A percentile compares a stretch with the other conserved stretches of the same genome.
phyloP scores from a whole-genome alignment of 2,113 vertebrate genomes.

The Daphoenositta chrysoptera region DNA sequence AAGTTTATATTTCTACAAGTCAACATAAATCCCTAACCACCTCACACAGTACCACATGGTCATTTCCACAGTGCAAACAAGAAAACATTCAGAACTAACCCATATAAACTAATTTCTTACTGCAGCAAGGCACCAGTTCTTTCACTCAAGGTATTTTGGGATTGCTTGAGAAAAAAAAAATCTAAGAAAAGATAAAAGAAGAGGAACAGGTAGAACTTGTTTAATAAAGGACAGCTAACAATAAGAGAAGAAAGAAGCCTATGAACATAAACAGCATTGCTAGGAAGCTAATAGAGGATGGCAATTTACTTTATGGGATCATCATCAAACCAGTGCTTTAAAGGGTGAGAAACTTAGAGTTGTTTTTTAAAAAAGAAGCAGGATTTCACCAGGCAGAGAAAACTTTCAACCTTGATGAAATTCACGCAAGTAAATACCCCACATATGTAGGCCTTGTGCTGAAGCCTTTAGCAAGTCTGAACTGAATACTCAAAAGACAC shows the following conservation, averaged over 20 bases:
- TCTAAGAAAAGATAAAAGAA: not conserved
- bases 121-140: not conserved
- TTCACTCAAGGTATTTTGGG: not conserved
- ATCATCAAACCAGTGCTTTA: not conserved
- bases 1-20: not conserved
- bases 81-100: not conserved
- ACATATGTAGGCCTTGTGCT: fast-evolving
- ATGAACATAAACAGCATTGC: not conserved
- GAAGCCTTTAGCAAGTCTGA: not conserved
- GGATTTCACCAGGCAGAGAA: not conserved
- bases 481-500: not conserved
- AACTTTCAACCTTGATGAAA: not conserved
- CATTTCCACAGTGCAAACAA: not conserved
- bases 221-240: not conserved
- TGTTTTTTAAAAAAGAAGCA: not conserved
- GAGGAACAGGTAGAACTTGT: not conserved
- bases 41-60: not conserved
- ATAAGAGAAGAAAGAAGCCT: not conserved
- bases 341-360: not conserved
- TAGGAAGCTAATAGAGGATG: not conserved
- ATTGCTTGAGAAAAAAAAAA: not conserved
- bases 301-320: not conserved
- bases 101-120: not conserved
- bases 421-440: not conserved
- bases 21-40: not conserved